A percentile compares a stretch with the other conserved stretches of the same genome.
Conservation (phyloP, 2,113 vertebrate species). For the Potamarius usumacintae region DNA sequence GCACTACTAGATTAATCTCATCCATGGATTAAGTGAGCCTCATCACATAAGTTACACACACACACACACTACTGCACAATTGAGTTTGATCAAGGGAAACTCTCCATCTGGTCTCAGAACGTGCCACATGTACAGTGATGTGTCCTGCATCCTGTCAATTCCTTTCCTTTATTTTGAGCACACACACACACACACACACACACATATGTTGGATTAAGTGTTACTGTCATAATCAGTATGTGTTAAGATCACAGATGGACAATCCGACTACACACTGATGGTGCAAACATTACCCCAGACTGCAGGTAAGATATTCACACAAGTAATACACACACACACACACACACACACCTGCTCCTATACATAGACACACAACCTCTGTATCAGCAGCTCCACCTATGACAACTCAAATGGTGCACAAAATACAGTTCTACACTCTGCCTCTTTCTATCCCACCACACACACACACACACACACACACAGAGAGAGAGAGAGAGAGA, state of each 20-base stretch:
- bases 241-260: slow-evolving; percentile 17
- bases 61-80: background rate
- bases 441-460: background rate
- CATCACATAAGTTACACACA: background rate
- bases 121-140: slow-evolving; percentile 4
- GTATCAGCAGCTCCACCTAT: slow-evolving; percentile 24
- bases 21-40: background rate
- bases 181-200: slow-evolving; percentile 11
- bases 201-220: slow-evolving; percentile 36
- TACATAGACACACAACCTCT: background rate
- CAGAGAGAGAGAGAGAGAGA: slow-evolving; percentile 22
- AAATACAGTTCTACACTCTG: background rate
- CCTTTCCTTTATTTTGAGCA: background rate
- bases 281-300: slow-evolving; percentile 1
- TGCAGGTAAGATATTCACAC: background rate
- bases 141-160: background rate
- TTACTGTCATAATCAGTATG: slow-evolving; percentile 33
- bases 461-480: slow-evolving; percentile 26
- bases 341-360: slow-evolving; percentile 13
- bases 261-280: slow-evolving; percentile 6
- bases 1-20: background rate
- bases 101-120: slow-evolving; percentile 5
- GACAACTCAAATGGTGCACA: slow-evolving; percentile 40
- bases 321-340: slow-evolving; percentile 1
- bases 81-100: background rate